A percentile compares a stretch with the other conserved stretches of the same genome.
Conservation (phyloP, 2,113 vertebrate genomes). For the Anguilla rostrata region DNA sequence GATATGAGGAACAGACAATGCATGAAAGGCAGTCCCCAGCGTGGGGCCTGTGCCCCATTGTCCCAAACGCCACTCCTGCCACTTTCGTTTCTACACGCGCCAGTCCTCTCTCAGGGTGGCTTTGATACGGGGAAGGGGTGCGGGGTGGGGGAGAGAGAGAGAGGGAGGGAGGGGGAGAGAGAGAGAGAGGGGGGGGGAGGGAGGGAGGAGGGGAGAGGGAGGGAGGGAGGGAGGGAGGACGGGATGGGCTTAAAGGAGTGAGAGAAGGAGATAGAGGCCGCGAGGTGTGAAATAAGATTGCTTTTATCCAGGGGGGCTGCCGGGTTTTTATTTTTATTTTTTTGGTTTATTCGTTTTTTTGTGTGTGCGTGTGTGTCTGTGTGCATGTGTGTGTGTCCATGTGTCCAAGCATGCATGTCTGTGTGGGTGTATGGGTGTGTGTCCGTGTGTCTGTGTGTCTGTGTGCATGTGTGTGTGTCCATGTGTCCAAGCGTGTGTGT, state of each 20-base stretch:
- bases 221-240: constrained; percentile 35
- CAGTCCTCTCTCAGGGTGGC: constrained; percentile 72
- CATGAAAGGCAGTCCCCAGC: constrained; percentile 72
- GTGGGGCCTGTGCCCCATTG: constrained; percentile 72
- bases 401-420: too few species aligned
- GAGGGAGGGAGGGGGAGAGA: constrained; percentile 52
- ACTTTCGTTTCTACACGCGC: constrained; percentile 75
- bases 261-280: constrained; percentile 68
- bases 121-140: constrained; percentile 74
- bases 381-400: too few species aligned
- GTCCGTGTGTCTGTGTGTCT: too few species aligned
- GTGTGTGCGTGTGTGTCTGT: background rate
- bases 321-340: background rate
- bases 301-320: constrained; percentile 69
- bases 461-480: too few species aligned
- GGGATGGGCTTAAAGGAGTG: constrained; percentile 40
- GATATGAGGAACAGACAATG: constrained; percentile 73
- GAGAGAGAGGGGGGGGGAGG: too few species aligned
- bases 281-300: constrained; percentile 79
- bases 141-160: constrained; percentile 32
- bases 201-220: constrained; percentile 56
- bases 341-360: background rate
- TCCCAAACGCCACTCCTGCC: constrained; percentile 75
- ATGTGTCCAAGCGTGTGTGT: too few species aligned
- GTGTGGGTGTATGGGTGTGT: too few species aligned